Percentiles rank a stretch among this genome's conserved stretches.
Conservation (phyloP, 2,113 vertebrate genomes). For the Trochalopteron elliotii region DNA sequence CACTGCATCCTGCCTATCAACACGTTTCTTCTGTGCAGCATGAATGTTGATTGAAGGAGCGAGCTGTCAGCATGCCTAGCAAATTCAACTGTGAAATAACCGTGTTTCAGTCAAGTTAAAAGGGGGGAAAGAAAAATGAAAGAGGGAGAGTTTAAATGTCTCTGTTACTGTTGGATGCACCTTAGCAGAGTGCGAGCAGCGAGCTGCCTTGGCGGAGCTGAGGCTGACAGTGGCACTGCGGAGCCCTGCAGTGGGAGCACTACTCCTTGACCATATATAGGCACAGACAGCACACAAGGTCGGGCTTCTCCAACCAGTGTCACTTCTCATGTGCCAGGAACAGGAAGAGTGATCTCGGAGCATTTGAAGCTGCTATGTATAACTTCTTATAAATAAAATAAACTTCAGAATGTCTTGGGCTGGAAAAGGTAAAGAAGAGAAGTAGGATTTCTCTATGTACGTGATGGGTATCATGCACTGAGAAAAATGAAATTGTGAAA, state of each 20-base stretch:
- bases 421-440: not conserved
- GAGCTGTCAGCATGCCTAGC: not conserved
- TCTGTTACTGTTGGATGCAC: not conserved
- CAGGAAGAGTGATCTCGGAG: constrained; percentile 67
- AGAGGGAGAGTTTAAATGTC: not conserved
- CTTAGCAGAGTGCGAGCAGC: not conserved
- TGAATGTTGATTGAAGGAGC: not conserved
- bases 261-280: constrained; percentile 81
- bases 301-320: not conserved
- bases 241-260: not conserved
- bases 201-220: not conserved
- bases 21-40: accelerated
- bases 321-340: constrained; percentile 59
- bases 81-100: not conserved
- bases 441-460: not conserved
- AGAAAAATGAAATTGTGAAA: not conserved
- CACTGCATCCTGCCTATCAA: not conserved
- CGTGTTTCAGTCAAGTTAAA: not conserved
- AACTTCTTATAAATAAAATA: not conserved
- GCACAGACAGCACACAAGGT: constrained; percentile 19
- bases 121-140: not conserved
- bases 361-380: not conserved
- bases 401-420: not conserved
- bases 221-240: accelerated
- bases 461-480: not conserved